Percentiles rank a stretch among this genome's conserved stretches.
These are phyloP conservation scores for Phragmatobia fuliginosa DNA, from an alignment of 2,888 invertebrate genomes.

Conservation along the genomic window DNA sequence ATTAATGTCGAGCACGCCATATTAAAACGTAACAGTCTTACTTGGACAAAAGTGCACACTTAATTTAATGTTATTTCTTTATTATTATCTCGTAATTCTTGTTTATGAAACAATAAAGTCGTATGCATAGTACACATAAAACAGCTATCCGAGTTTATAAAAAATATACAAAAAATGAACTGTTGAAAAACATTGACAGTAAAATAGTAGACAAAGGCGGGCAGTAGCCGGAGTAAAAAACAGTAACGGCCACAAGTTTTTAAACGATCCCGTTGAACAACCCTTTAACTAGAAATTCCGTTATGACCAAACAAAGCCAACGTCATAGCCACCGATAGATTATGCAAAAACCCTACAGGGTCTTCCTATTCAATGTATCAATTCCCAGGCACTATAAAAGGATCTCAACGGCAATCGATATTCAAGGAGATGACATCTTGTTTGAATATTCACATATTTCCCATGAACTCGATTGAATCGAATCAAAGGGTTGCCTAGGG, in stretches of 20 bases:
- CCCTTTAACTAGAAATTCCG: constrained; percentile 78
- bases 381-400: constrained; percentile 83
- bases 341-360: constrained; percentile 81
- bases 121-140: constrained; percentile 58
- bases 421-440: constrained; percentile 86
- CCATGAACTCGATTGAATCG: constrained; percentile 77
- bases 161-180: constrained; percentile 34
- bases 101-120: constrained; percentile 54
- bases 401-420: constrained; percentile 84
- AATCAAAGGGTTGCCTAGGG: constrained; percentile 78
- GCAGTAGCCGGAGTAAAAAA: constrained; percentile 74
- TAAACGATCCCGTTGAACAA: constrained; percentile 74
- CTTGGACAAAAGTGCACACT: constrained; percentile 35
- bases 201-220: constrained; percentile 58
- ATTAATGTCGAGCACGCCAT: constrained; percentile 33
- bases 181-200: constrained; percentile 48
- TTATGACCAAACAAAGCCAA: constrained; percentile 74
- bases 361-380: constrained; percentile 84
- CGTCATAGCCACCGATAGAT: constrained; percentile 76
- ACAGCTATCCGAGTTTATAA: constrained; percentile 60
- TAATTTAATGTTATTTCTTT: constrained; percentile 50
- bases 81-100: constrained; percentile 48
- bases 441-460: constrained; percentile 85
- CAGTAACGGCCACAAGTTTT: constrained; percentile 76
- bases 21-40: constrained; percentile 34